Conservation (phyloP, 2,888 invertebrate species). For the Chrysolina oricalcia region DNA sequence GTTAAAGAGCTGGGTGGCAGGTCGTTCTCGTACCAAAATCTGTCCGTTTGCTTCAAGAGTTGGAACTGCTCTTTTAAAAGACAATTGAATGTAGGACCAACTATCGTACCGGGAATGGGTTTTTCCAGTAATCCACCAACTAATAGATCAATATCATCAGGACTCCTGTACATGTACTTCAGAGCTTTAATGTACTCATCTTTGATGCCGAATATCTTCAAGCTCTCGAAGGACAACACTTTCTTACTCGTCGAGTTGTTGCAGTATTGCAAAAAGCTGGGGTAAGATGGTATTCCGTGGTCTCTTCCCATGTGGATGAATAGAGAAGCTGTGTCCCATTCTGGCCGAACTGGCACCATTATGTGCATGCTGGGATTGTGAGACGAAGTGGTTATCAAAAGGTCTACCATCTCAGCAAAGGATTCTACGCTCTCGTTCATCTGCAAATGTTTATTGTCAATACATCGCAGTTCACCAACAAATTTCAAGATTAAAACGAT, state of each 20-base stretch:
- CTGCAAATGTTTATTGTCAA: slow-evolving; percentile 65
- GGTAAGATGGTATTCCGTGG: slow-evolving; percentile 86
- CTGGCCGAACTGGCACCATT: slow-evolving; percentile 66
- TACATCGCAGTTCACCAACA: too few relatives aligned
- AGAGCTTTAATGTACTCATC: slow-evolving; percentile 78
- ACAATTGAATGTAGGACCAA: slow-evolving; percentile 93
- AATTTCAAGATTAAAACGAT: too few relatives aligned
- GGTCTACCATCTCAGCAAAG: slow-evolving; percentile 74
- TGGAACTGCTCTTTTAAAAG: slow-evolving; percentile 88
- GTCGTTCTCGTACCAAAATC: slow-evolving; percentile 97
- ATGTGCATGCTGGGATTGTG: slow-evolving; percentile 76
- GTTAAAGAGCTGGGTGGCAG: slow-evolving; percentile 89
- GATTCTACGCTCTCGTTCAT: slow-evolving; percentile 74
- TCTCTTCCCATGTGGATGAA: slow-evolving; percentile 82
- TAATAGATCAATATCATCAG: slow-evolving; percentile 89
- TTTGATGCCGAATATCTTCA: slow-evolving; percentile 75
- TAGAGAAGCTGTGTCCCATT: slow-evolving; percentile 72
- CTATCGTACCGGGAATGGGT: slow-evolving; percentile 82
- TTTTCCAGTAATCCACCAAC: slow-evolving; percentile 89
- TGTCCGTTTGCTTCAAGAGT: slow-evolving; percentile 87
- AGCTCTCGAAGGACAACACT: slow-evolving; percentile 71
- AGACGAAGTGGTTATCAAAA: slow-evolving; percentile 79
- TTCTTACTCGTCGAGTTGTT: slow-evolving; percentile 66
- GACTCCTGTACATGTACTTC: slow-evolving; percentile 79
- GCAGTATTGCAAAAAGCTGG: slow-evolving; percentile 80